Evolutionary conservation across 2,113 vertebrate species (phyloP), one percentile per base, ranked within the genome.

Genomic region (Colossoma macropomum): DNA sequence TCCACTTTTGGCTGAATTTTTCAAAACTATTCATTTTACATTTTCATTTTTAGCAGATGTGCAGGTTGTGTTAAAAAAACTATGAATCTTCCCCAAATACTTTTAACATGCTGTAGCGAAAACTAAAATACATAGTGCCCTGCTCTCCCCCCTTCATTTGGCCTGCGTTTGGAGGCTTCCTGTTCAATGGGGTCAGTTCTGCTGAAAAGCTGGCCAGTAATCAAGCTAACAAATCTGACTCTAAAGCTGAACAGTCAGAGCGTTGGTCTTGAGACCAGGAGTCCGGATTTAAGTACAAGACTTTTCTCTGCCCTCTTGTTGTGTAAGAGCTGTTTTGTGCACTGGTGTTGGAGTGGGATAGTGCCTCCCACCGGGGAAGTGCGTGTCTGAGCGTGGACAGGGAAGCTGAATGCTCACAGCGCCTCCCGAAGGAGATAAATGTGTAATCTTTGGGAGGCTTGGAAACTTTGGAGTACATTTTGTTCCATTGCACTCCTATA

Each of bases 391-490:
- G 54, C 41, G 25, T 48, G 70, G 52, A 25, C 59, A 2, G 13
- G 56, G 38, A 17, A 41, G 15, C 10, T 70, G 73, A 68, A 81
- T 25, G 48, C 71, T 75, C 11, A 80, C 34, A 85, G 63, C 50
- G 8, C 68, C 60, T 56, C 68, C 74, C 54, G 21, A n/a, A 83
- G 66, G 54, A 56, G 25, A 23, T n/a, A 1, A 25, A 80, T 59
- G 12, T 70, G 38, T 16, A 38, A 60, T 72, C 19, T 60, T 62
- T 72, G 1, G 1, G 54, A 23, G 54, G 50, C 50, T 27, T 28
- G 3, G 30, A 56, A 41, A 32, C 45, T 0, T 16, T 15, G 4
- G 6, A 45, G 41, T 11, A 45, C 41, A 45, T 45, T 45, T 5
- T 45, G 9, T 45, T 9, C 5, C 10, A 45, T 4, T 11, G 9